Conservation (phyloP, 2,888 invertebrate genomes). For the Eilema griseolum region DNA sequence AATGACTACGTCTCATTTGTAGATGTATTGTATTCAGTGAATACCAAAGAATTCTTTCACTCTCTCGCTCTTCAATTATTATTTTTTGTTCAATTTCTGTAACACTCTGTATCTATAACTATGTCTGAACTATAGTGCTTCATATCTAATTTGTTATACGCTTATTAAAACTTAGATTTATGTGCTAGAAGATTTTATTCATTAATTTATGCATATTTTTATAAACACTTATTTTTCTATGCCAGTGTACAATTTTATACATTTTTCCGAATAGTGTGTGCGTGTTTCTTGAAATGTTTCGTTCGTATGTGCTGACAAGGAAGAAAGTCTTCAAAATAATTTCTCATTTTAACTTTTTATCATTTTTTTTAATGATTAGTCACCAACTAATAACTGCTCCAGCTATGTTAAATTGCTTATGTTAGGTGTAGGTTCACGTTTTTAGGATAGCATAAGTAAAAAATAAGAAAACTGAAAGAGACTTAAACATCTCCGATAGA, state of each 20-base stretch:
- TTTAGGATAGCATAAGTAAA: too few relatives aligned
- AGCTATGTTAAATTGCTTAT: too few relatives aligned
- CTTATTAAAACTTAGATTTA: slow-evolving; percentile 25
- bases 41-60: too few relatives aligned
- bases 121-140: not conserved
- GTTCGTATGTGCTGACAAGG: slow-evolving; percentile 33
- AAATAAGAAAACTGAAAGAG: too few relatives aligned
- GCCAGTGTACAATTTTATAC: slow-evolving; percentile 51
- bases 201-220: slow-evolving; percentile 45
- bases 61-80: too few relatives aligned
- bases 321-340: slow-evolving; percentile 20
- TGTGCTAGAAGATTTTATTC: slow-evolving; percentile 13
- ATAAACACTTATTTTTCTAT: slow-evolving; percentile 53
- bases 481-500: too few relatives aligned
- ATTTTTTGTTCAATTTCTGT: not conserved
- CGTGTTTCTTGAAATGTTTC: slow-evolving; percentile 20
- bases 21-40: too few relatives aligned
- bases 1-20: too few relatives aligned
- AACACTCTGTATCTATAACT: not conserved
- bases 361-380: too few relatives aligned
- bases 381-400: too few relatives aligned
- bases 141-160: slow-evolving; percentile 5
- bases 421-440: too few relatives aligned
- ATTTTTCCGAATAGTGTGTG: slow-evolving; percentile 24
- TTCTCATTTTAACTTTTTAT: not conserved